A percentile compares a stretch with the other conserved stretches of the same genome.
Conservation (phyloP, 2,113 vertebrate species). For the Crotalus helleri region DNA sequence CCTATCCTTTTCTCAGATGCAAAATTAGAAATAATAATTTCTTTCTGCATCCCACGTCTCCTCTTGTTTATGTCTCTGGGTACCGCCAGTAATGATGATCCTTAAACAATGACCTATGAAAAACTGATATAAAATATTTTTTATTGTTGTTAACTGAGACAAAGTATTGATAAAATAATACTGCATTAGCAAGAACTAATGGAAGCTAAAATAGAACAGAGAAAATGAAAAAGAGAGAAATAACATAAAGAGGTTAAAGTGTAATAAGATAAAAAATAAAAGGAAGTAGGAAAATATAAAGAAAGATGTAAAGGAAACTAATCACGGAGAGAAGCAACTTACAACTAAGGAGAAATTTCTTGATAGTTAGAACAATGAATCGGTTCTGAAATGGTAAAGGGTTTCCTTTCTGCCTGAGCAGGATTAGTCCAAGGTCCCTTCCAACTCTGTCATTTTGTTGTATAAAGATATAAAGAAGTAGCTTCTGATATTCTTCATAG, state of each 20-base stretch:
- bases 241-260: neutral
- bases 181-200: neutral
- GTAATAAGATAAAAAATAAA: neutral
- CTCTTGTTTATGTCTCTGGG: neutral
- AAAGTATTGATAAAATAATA: neutral
- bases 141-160: neutral
- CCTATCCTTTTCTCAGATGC: neutral
- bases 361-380: neutral
- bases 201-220: neutral
- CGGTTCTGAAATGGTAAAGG: neutral
- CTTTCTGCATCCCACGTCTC: neutral
- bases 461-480: neutral
- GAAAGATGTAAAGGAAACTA: neutral
- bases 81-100: neutral
- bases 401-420: no score
- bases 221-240: neutral
- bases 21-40: conserved; percentile 24
- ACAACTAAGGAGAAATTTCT: neutral
- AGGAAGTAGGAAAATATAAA: neutral
- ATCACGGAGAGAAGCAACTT: neutral
- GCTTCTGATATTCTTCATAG: neutral
- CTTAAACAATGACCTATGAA: neutral
- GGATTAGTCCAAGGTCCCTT: neutral
- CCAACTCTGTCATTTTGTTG: neutral
- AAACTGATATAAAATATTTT: neutral